Evolutionary conservation across 2,888 invertebrate species (phyloP), one percentile per base, ranked within the genome.

Genomic region (Epinotia nisella): DNA sequence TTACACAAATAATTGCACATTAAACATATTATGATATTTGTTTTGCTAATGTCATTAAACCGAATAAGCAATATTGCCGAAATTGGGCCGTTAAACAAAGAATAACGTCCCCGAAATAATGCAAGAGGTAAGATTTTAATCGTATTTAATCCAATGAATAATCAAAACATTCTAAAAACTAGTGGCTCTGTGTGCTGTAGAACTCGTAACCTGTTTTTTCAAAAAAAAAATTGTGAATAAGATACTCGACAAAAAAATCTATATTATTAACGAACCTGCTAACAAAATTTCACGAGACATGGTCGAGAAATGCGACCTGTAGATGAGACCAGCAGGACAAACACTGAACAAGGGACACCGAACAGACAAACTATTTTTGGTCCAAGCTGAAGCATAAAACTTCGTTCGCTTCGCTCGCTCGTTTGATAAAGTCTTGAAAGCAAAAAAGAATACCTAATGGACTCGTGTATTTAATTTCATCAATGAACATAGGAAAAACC

Each of bases 141-240:
- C 21, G 15, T 39, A n/a, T 24, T 55, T 2, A 41, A 10, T 53
- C 39, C 55, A 56, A 56, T 66, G 24, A 56, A 21, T 4, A n/a
- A 41, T 56, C 41, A 66, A 66, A 66, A 56, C 21, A 56, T 56
- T 24, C 21, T 39, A n/a, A 55, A 55, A 21, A n/a, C n/a, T n/a
- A n/a, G n/a, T n/a, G n/a, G n/a, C n/a, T n/a, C n/a, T n/a, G n/a
- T n/a, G n/a, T n/a, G n/a, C n/a, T n/a, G n/a, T n/a, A n/a, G n/a
- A n/a, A n/a, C n/a, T n/a, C n/a, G n/a, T n/a, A n/a, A n/a, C n/a
- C n/a, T n/a, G n/a, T n/a, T n/a, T n/a, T n/a, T n/a, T n/a, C n/a
- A n/a, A n/a, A n/a, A n/a, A n/a, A n/a, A n/a, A n/a, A n/a, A n/a
- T n/a, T n/a, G n/a, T n/a, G n/a, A n/a, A n/a, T n/a, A n/a, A n/a